phyloP scores from a whole-genome alignment of 2,888 invertebrate species.

The Bursaphelenchus okinawaensis region DNA sequence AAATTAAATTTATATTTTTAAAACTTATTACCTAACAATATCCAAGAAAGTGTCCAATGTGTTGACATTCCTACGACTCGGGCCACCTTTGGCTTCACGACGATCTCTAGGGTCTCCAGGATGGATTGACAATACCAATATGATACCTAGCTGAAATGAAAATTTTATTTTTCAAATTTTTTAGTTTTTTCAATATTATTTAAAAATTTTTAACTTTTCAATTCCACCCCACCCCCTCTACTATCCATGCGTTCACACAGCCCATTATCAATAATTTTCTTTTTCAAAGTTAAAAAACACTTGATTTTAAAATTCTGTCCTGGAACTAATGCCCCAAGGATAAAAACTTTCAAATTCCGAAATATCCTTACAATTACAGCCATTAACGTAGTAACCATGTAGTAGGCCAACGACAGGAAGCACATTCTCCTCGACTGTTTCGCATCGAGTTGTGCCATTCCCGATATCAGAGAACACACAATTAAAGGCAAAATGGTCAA shows the following conservation, averaged over 20 bases:
- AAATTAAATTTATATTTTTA: too few relatives aligned
- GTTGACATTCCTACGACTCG: conserved; percentile 19
- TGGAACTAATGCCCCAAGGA: not conserved
- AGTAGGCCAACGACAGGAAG: conserved; percentile 65
- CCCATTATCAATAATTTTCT: too few relatives aligned
- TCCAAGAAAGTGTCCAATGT: conserved; percentile 39
- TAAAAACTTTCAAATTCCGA: not conserved
- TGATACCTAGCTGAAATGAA: conserved; percentile 62
- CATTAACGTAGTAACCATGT: conserved; percentile 66
- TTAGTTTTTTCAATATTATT: too few relatives aligned
- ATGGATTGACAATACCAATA: conserved; percentile 66
- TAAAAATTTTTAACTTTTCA: too few relatives aligned
- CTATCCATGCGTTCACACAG: too few relatives aligned
- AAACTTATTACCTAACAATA: conserved; percentile 65
- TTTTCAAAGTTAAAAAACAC: too few relatives aligned
- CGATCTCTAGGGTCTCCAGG: conserved; percentile 64
- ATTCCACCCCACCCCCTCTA: too few relatives aligned
- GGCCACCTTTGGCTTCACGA: conserved; percentile 39
- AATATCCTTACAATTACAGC: conserved; percentile 62
- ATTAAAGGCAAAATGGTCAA: conserved; percentile 70
- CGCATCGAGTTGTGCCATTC: conserved; percentile 67
- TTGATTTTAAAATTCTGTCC: too few relatives aligned
- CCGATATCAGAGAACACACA: conserved; percentile 66
- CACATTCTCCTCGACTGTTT: conserved; percentile 68
- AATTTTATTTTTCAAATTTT: too few relatives aligned